Percentiles rank a stretch among this genome's conserved stretches.
phyloP scores from a whole-genome alignment of 2,888 invertebrate species.

The Chaetoderma sp. region DNA sequence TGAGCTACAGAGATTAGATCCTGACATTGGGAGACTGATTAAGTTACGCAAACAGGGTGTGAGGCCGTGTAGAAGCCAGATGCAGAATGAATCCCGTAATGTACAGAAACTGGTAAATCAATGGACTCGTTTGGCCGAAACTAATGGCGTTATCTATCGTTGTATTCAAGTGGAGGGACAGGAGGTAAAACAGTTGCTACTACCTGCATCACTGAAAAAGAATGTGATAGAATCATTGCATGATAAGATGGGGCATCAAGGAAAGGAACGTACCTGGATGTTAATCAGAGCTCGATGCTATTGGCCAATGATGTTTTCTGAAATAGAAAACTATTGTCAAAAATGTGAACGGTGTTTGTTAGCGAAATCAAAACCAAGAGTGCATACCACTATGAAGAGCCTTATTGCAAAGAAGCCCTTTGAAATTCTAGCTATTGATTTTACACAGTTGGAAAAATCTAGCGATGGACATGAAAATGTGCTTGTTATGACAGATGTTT shows the following conservation, averaged over 20 bases:
- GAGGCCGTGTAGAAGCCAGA: not conserved
- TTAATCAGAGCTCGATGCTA: conserved; percentile 14
- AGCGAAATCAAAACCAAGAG: conserved; percentile 6
- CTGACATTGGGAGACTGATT: not conserved
- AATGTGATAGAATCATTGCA: conserved; percentile 1
- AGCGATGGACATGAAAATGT: conserved; percentile 13
- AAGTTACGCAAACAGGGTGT: not conserved
- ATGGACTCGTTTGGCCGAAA: not conserved
- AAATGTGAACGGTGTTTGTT: conserved; percentile 18
- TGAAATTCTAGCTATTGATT: conserved; percentile 23
- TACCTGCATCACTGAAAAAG: not conserved
- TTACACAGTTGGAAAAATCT: conserved; percentile 10
- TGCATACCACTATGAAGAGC: not conserved
- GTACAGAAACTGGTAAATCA: not conserved
- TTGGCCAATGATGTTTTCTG: conserved; percentile 18
- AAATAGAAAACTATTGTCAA: conserved; percentile 7
- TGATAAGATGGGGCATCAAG: conserved; percentile 16
- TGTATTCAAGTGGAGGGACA: not conserved
- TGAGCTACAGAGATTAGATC: not conserved
- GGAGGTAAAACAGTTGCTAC: not conserved
- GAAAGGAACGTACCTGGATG: conserved; percentile 7
- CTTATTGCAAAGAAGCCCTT: conserved; percentile 14
- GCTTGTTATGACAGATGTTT: conserved; percentile 16
- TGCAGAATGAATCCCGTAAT: not conserved
- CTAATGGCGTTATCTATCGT: conserved; percentile 5